phyloP scores from a whole-genome alignment of 2,888 invertebrate genomes.

The Drosophila setosimentum region DNA sequence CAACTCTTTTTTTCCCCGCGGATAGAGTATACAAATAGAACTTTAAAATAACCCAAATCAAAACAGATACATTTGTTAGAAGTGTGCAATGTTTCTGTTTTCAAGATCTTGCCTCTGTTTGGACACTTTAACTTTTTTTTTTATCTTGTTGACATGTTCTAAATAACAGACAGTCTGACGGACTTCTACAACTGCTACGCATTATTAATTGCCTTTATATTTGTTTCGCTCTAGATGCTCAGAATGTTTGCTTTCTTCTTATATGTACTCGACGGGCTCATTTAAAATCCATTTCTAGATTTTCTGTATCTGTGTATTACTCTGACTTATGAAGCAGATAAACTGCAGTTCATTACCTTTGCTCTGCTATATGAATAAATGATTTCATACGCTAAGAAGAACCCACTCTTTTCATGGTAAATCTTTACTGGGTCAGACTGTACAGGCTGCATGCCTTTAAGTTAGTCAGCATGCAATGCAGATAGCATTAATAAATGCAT shows the following conservation, averaged over 20 bases:
- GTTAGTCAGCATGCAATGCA: constrained; percentile 4
- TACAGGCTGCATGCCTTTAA: not conserved
- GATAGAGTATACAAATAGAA: constrained; percentile 22
- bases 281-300: constrained; percentile 34
- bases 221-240: constrained; percentile 37
- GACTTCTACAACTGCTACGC: constrained; percentile 38
- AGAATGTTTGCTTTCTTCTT: constrained; percentile 44
- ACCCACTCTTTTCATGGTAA: not conserved
- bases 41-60: constrained; percentile 24
- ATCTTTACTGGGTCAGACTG: constrained; percentile 16
- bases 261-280: constrained; percentile 39
- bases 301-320: constrained; percentile 15
- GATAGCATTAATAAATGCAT: not conserved
- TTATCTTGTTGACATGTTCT: constrained; percentile 60
- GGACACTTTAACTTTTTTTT: constrained; percentile 20
- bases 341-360: constrained; percentile 68
- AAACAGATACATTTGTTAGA: constrained; percentile 6
- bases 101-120: constrained; percentile 6
- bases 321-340: constrained; percentile 43
- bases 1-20: not conserved
- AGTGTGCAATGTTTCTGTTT: constrained; percentile 23
- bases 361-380: constrained; percentile 16
- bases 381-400: constrained; percentile 7
- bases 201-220: constrained; percentile 61
- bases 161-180: constrained; percentile 8